Conservation (phyloP, 2,888 invertebrate genomes). For the Lithophane ornitopus region DNA sequence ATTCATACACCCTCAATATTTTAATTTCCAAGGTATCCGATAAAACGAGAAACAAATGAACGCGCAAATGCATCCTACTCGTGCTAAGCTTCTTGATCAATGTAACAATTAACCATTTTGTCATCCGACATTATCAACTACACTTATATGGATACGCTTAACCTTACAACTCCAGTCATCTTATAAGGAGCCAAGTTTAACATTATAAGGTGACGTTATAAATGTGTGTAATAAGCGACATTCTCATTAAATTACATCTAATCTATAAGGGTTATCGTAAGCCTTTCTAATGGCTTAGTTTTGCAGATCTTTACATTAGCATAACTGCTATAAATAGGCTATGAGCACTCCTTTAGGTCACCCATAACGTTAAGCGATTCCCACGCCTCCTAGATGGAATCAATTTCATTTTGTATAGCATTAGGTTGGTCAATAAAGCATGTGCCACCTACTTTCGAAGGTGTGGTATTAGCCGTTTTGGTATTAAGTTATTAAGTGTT, state of each 20-base stretch:
- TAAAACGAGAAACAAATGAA: conserved; percentile 9
- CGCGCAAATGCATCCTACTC: not conserved
- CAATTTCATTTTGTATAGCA: conserved; percentile 34
- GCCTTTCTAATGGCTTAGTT: conserved; percentile 57
- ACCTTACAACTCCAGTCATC: conserved; percentile 26
- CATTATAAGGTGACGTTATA: conserved; percentile 28
- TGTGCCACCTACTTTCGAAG: conserved; percentile 21
- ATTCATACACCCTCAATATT: not conserved
- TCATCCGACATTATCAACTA: conserved; percentile 34
- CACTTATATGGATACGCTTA: conserved; percentile 31
- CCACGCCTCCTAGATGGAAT: conserved; percentile 53
- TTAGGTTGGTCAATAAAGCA: conserved; percentile 26
- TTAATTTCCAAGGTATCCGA: not conserved
- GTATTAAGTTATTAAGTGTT: conserved; percentile 30
- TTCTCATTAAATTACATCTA: conserved; percentile 49
- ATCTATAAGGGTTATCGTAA: conserved; percentile 54
- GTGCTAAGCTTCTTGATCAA: conserved; percentile 7
- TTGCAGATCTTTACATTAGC: conserved; percentile 47
- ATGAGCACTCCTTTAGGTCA: conserved; percentile 56
- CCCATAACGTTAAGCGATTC: conserved; percentile 31
- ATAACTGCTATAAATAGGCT: conserved; percentile 57
- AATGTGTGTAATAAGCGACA: conserved; percentile 44
- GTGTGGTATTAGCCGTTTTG: conserved; percentile 21
- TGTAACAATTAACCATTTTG: conserved; percentile 44
- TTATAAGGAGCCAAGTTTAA: conserved; percentile 10